Percentiles rank a stretch among this genome's conserved stretches.
Conservation (phyloP, 2,888 invertebrate genomes). For the Brachypalpus laphriformis region DNA sequence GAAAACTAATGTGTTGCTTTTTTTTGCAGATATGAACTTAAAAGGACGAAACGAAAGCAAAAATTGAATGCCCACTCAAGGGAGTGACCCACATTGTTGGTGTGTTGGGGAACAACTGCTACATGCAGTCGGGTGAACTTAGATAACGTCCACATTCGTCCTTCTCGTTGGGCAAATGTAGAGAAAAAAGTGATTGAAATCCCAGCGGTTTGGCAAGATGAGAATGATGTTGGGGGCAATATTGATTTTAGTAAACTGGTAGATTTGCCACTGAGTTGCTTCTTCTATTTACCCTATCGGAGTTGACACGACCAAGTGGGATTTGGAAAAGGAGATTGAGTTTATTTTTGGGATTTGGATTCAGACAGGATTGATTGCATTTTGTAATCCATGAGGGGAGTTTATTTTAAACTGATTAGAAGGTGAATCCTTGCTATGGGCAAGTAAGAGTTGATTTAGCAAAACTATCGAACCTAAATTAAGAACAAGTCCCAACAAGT, state of each 20-base stretch:
- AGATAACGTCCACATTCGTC: slow-evolving; percentile 49
- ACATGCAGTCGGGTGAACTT: slow-evolving; percentile 57
- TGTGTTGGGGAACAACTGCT: slow-evolving; percentile 9
- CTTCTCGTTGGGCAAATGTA: background rate
- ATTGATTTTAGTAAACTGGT: slow-evolving; percentile 52
- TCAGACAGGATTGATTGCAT: background rate
- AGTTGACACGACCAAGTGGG: slow-evolving; percentile 31
- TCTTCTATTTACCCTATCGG: slow-evolving; percentile 13
- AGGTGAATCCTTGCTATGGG: background rate
- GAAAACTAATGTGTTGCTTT: slow-evolving; percentile 30
- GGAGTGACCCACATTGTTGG: slow-evolving; percentile 46
- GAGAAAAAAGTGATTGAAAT: slow-evolving; percentile 20
- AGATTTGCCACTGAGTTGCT: slow-evolving; percentile 30
- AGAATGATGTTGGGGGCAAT: slow-evolving; percentile 1
- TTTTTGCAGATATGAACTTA: slow-evolving; percentile 7
- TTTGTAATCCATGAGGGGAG: background rate
- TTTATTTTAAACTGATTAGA: background rate
- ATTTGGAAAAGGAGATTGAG: slow-evolving; percentile 1
- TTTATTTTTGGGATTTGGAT: slow-evolving; percentile 2
- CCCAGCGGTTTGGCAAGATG: slow-evolving; percentile 19
- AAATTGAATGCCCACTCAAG: slow-evolving; percentile 37
- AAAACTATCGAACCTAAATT: no score
- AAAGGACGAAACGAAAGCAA: slow-evolving; percentile 32
- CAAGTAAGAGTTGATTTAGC: no score
- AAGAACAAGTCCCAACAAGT: no score